Evolutionary conservation across 2,113 vertebrate species (phyloP), one percentile per base, ranked within the genome.

Genomic region (Myxocyprinus asiaticus): DNA sequence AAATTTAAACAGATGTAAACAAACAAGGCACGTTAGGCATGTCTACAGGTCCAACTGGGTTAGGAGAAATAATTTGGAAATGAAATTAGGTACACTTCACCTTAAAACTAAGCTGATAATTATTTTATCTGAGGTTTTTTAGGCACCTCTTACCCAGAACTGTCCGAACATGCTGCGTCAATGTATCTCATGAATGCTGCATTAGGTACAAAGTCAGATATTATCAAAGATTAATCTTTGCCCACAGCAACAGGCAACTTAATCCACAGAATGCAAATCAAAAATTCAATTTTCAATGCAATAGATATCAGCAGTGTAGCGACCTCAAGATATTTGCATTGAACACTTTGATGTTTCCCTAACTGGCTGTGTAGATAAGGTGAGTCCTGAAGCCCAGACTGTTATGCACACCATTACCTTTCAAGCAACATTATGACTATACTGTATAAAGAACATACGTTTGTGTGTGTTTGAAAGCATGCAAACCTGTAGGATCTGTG

Each of bases 191-290:
- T 72, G 50, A 70, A 70, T 71, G 51, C 33, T 68, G 15, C 47
- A 68, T 51, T 15, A 58, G 55, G n/a, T 58, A 58, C 55, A 8
- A 51, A 56, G 68, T 56, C 68, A 56, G 56, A 55, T 71, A 58
- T 72, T 45, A 59, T 74, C 58, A 74, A 45, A 44, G 43, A 50
- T 62, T 62, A 9, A 74, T 74, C 58, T 74, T 74, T 47, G 53
- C 69, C 69, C 69, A 74, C 58, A 74, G 58, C 58, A 50, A 62
- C 71, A 50, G 45, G 53, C 53, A 33, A 63, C 45, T 22, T 74
- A 59, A 72, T 72, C 69, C 44, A n/a, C 55, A 72, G n/a, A 59
- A 59, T 45, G 44, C 50, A 74, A 22, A 74, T 33, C 15, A 9
- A 15, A 44, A 22, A 48, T 74, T 63, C 62, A 33, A 74, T 74